These are phyloP conservation scores for Trichonephila clavipes DNA, from an alignment of 1,140 invertebrate genomes.

Conservation along the genomic window DNA sequence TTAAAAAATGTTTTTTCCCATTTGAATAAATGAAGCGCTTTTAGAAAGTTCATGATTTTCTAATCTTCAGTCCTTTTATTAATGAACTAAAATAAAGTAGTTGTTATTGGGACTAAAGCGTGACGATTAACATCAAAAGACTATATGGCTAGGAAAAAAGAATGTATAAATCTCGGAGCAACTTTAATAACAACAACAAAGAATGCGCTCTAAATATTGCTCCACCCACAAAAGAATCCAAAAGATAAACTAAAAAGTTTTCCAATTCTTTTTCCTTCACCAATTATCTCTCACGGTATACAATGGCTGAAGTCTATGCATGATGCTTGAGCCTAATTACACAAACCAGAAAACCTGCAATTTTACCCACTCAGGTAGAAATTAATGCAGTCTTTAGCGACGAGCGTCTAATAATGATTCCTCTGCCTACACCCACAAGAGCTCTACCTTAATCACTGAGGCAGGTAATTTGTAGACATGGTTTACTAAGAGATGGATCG, in stretches of 20 bases:
- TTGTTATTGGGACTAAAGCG: background rate
- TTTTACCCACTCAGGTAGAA: conserved; percentile 69
- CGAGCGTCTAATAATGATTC: conserved; percentile 67
- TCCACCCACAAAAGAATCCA: conserved; percentile 64
- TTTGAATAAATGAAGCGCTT: background rate
- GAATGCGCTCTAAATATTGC: conserved; percentile 25
- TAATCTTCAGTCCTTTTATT: background rate
- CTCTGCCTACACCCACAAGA: conserved; percentile 62
- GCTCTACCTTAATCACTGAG: conserved; percentile 62
- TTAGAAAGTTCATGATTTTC: background rate
- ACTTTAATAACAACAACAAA: background rate
- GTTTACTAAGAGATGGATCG: conserved; percentile 6
- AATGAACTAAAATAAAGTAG: background rate
- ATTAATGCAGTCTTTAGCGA: conserved; percentile 74
- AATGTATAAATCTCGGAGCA: background rate
- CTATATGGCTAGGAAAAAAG: background rate
- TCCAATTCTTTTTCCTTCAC: conserved; percentile 39
- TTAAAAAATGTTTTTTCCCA: too few relatives aligned
- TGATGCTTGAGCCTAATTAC: conserved; percentile 63
- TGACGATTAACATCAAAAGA: background rate
- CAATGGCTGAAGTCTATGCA: conserved; percentile 49
- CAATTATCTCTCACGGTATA: conserved; percentile 64
- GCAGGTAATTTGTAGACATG: conserved; percentile 68
- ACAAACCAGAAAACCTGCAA: conserved; percentile 71
- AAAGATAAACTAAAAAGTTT: conserved; percentile 22